A percentile compares a stretch with the other conserved stretches of the same genome.
Conservation (phyloP, 2,113 vertebrate species). For the Alligator sinensis region DNA sequence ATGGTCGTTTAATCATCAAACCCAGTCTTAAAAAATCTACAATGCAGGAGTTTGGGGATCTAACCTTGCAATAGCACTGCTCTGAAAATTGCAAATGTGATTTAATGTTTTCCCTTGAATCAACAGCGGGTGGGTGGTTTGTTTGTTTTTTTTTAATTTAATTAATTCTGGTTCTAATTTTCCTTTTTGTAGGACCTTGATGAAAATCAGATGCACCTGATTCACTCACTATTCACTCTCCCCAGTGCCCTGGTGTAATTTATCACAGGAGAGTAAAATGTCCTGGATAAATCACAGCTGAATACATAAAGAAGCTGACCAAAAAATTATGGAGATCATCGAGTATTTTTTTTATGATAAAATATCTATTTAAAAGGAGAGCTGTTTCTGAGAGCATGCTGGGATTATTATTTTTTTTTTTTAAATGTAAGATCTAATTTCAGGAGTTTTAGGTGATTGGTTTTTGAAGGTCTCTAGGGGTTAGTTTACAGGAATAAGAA, state of each 20-base stretch:
- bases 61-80: not conserved
- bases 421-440: not conserved
- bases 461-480: not conserved
- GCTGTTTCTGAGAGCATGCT: not conserved
- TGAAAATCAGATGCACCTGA: not conserved
- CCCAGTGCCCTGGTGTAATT: not conserved
- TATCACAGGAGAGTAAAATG: not conserved
- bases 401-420: not conserved
- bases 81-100: not conserved
- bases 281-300: conserved; percentile 43
- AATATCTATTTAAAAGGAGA: not conserved
- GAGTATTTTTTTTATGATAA: not conserved
- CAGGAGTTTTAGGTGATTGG: not conserved
- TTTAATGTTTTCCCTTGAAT: not conserved
- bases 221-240: not conserved
- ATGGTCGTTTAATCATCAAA: not conserved
- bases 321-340: conserved; percentile 26
- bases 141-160: not conserved
- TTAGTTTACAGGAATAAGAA: not conserved
- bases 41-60: not conserved
- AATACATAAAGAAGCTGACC: conserved; percentile 6
- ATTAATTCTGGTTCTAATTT: conserved; percentile 20
- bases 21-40: not conserved
- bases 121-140: not conserved
- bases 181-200: not conserved